Evolutionary conservation across 1,140 invertebrate species (phyloP).

Genomic region (Trichonephila clavipes): DNA sequence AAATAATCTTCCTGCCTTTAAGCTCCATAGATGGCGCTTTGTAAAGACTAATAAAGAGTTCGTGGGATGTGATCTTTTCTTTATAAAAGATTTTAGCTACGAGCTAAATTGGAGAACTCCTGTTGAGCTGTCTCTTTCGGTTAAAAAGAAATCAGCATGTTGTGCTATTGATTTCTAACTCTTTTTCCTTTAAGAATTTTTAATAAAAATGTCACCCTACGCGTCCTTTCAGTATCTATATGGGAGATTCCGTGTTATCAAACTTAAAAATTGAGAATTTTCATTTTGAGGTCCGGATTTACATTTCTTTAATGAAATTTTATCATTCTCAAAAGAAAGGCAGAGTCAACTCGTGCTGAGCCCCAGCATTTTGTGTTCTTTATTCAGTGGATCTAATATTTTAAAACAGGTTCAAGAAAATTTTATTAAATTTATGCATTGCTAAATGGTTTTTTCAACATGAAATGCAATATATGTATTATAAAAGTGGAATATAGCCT

Average conservation of each 20-base stretch:
- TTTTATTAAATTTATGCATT: neutral
- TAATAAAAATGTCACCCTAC: slow-evolving; percentile 1
- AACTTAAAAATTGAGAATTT: neutral
- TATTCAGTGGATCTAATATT: neutral
- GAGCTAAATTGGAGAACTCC: slow-evolving; percentile 28
- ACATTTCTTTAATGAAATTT: slow-evolving; percentile 45
- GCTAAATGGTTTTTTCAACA: neutral
- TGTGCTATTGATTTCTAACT: neutral
- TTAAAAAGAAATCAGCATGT: slow-evolving; percentile 31
- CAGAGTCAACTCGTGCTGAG: slow-evolving; percentile 12
- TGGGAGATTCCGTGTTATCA: slow-evolving; percentile 4
- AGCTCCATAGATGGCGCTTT: neutral
- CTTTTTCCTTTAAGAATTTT: neutral
- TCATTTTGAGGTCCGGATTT: slow-evolving; percentile 30
- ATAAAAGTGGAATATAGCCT: too few relatives aligned
- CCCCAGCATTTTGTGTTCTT: neutral
- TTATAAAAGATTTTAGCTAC: neutral
- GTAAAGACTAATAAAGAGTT: neutral
- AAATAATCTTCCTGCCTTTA: neutral
- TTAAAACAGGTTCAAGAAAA: neutral
- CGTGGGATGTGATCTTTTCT: slow-evolving; percentile 17
- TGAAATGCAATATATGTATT: too few relatives aligned
- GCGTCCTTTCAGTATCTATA: neutral
- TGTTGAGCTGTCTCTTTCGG: neutral
- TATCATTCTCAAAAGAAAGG: neutral